Conservation (phyloP, 2,888 invertebrate species). For the Nomada ruficornis region DNA sequence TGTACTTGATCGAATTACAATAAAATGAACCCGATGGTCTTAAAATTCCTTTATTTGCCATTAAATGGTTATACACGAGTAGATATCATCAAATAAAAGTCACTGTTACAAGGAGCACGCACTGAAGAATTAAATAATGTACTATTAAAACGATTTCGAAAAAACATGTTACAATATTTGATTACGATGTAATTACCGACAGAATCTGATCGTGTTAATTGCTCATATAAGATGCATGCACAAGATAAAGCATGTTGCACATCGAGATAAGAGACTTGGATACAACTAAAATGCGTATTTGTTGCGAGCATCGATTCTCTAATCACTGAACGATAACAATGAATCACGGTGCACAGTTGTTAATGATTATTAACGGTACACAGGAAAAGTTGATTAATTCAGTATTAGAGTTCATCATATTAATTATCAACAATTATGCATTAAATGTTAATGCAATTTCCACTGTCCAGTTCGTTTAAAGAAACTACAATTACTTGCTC, state of each 20-base stretch:
- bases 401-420: neutral
- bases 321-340: slow-evolving; percentile 23
- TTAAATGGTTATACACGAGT: no score
- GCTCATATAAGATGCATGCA: slow-evolving; percentile 34
- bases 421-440: neutral
- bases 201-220: slow-evolving; percentile 39
- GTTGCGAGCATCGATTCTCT: slow-evolving; percentile 10
- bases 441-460: neutral
- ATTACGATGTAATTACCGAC: neutral
- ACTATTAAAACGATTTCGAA: neutral
- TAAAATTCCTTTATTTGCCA: no score
- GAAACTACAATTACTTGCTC: neutral
- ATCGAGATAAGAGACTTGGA: slow-evolving; percentile 41
- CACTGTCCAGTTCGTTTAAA: neutral
- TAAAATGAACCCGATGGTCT: no score
- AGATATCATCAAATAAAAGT: neutral
- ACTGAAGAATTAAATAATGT: neutral
- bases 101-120: neutral
- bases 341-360: slow-evolving; percentile 14
- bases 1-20: no score
- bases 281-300: slow-evolving; percentile 31
- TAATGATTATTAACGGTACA: slow-evolving; percentile 2
- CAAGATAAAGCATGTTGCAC: slow-evolving; percentile 38
- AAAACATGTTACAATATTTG: slow-evolving; percentile 9
- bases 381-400: slow-evolving; percentile 6